These are phyloP conservation scores for Rhadinocentrus ornatus DNA, from an alignment of 2,797 vertebrate species.

Conservation along the genomic window DNA sequence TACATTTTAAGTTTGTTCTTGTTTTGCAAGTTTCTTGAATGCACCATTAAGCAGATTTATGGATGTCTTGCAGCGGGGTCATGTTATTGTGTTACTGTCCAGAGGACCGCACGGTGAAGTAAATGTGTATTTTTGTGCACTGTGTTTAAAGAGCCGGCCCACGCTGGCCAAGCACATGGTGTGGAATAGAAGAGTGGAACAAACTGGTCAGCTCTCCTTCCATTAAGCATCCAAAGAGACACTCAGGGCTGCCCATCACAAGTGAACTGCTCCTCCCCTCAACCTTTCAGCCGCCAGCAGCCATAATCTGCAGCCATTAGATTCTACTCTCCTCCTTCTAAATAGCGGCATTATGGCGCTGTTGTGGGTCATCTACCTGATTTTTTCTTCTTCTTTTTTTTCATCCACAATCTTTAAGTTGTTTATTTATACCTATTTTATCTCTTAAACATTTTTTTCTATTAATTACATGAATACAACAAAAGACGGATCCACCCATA, in stretches of 20 bases:
- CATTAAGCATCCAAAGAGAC: conserved; percentile 49
- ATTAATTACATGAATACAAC: background rate
- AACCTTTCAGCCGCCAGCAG: conserved; percentile 5
- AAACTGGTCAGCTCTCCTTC: conserved; percentile 71
- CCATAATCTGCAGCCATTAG: conserved; percentile 5
- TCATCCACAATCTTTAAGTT: background rate
- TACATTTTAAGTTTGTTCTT: conserved; percentile 25
- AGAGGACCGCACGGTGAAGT: conserved; percentile 55
- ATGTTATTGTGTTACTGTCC: conserved; percentile 61
- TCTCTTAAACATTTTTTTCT: no score
- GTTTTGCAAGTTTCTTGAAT: conserved; percentile 35
- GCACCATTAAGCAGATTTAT: conserved; percentile 63
- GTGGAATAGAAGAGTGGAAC: conserved; percentile 69
- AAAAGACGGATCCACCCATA: background rate
- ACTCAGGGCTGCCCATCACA: conserved; percentile 12
- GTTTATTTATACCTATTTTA: background rate
- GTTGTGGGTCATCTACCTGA: background rate
- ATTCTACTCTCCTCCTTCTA: background rate
- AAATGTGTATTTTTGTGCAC: conserved; percentile 67
- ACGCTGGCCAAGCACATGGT: conserved; percentile 49
- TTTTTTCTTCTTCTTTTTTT: background rate
- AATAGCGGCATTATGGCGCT: background rate
- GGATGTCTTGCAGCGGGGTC: conserved; percentile 48
- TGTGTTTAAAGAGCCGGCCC: conserved; percentile 64
- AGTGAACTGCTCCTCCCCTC: conserved; percentile 46